phyloP scores from a whole-genome alignment of 1,140 invertebrate species.

The Ditylenchus dipsaci region DNA sequence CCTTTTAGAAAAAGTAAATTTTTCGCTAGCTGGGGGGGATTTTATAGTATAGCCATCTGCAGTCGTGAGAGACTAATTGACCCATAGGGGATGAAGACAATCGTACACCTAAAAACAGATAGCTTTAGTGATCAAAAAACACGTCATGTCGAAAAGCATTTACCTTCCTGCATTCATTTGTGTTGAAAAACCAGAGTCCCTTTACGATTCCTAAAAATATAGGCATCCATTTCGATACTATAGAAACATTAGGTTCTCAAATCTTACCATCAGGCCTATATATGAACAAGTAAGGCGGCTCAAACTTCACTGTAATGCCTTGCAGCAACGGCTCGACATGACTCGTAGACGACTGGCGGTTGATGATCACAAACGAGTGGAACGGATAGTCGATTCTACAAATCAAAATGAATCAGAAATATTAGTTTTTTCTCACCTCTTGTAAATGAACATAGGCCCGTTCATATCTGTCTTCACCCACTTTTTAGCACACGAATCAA shows the following conservation, averaged over 20 bases:
- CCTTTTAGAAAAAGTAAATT: no score
- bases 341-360: slow-evolving; percentile 44
- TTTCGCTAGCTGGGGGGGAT: no score
- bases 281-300: slow-evolving; percentile 43
- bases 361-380: slow-evolving; percentile 47
- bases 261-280: slow-evolving; percentile 34
- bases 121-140: no score
- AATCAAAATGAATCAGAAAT: slow-evolving; percentile 18
- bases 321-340: slow-evolving; percentile 35
- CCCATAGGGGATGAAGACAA: no score
- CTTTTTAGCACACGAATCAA: slow-evolving; percentile 8
- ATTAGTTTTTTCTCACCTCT: slow-evolving; percentile 22
- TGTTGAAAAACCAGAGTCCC: neutral
- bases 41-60: no score
- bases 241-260: neutral
- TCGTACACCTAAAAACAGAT: no score
- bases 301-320: slow-evolving; percentile 19
- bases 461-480: slow-evolving; percentile 33
- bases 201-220: neutral
- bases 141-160: no score
- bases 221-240: neutral
- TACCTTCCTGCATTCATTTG: no score
- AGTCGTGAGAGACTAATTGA: no score
- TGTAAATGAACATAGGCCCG: slow-evolving; percentile 42
- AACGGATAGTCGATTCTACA: slow-evolving; percentile 27